Base-by-base conservation (phyloP, 2,888 invertebrate genomes). In the Coelinius sp. region DNA sequence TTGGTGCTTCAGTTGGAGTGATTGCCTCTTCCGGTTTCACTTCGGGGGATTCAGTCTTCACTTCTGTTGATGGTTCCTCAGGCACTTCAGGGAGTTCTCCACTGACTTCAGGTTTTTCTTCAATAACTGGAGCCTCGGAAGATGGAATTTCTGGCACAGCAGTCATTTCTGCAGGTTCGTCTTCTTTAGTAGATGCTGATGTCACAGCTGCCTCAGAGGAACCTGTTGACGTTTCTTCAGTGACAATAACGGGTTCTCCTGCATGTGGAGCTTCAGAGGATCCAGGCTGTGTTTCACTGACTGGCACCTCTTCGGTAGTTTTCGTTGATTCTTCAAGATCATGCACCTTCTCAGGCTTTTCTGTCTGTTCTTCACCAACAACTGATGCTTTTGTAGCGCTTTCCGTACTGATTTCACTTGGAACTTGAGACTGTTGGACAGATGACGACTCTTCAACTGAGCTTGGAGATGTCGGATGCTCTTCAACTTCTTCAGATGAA, bases 401-500 rank as follows among this genome's bases (percentile, higher is more conserved):
- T 2, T 64, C 70, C 0, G 73, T 22, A 17, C 64, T 44, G 7
- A 20, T 7, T 74, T 73, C 77, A 31, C 70, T 35, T 12, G 68
- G 53, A 17, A 73, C 73, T 44, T 73, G 74, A 38, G 76, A 20
- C 56, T 76, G 67, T 27, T 74, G 68, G 52, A 78, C 78, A n/a
- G 73, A 75, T 17, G 72, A 10, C 7, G 79, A n/a, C 24, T 73
- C 75, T 68, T 76, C 75, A 52, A 66, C 70, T 63, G 71, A 14
- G 59, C 73, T 76, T 24, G 56, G 17, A 10, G 63, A 12, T 2
- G 38, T 63, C 4, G 64, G 64, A 38, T 70, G 72, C n/a, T 77
- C 77, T 71, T 78, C 74, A 27, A 73, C 75, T 49, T 79, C 80
- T 44, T 73, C 75, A 1, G 77, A 75, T 1, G 75, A 71, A 14